These are phyloP conservation scores for Cololabis saira DNA, from an alignment of 2,113 vertebrate genomes.

Conservation along the genomic window DNA sequence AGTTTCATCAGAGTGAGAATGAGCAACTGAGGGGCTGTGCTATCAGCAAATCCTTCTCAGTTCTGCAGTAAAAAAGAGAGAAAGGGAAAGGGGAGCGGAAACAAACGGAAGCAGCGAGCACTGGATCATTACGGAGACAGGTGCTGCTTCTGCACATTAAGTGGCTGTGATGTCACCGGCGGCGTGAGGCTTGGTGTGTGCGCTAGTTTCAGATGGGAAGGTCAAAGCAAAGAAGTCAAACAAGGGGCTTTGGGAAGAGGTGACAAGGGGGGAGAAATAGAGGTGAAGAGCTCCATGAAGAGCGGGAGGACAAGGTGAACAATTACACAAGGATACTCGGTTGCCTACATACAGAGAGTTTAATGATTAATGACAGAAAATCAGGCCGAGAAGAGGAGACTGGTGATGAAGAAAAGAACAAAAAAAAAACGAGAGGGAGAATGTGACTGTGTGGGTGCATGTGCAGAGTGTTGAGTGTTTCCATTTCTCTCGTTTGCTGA, in stretches of 20 bases:
- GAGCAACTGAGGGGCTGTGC: slow-evolving; percentile 31
- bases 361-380: slow-evolving; percentile 34
- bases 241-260: slow-evolving; percentile 2
- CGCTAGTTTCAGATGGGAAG: slow-evolving; percentile 33
- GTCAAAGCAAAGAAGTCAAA: slow-evolving; percentile 45
- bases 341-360: slow-evolving; percentile 1
- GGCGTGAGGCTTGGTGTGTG: slow-evolving; percentile 28
- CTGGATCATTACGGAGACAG: slow-evolving; percentile 53
- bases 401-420: slow-evolving; percentile 30
- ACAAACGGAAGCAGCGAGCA: slow-evolving; percentile 27
- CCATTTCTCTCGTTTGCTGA: slow-evolving; percentile 49
- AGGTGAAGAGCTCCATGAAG: slow-evolving; percentile 19
- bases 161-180: slow-evolving; percentile 35
- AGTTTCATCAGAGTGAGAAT: slow-evolving; percentile 57
- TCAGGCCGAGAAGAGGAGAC: neutral
- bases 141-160: slow-evolving; percentile 64
- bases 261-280: neutral
- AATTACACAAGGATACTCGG: slow-evolving; percentile 19
- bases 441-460: slow-evolving; percentile 25
- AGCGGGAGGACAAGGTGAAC: slow-evolving; percentile 35
- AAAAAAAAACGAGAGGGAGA: slow-evolving; percentile 25
- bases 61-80: slow-evolving; percentile 39
- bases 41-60: slow-evolving; percentile 65
- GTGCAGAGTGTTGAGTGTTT: slow-evolving; percentile 30
- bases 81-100: slow-evolving; percentile 24